Percentiles rank a stretch among this genome's conserved stretches.
These are phyloP conservation scores for Antheraea yamamai DNA, from an alignment of 2,888 invertebrate species.

Conservation along the genomic window DNA sequence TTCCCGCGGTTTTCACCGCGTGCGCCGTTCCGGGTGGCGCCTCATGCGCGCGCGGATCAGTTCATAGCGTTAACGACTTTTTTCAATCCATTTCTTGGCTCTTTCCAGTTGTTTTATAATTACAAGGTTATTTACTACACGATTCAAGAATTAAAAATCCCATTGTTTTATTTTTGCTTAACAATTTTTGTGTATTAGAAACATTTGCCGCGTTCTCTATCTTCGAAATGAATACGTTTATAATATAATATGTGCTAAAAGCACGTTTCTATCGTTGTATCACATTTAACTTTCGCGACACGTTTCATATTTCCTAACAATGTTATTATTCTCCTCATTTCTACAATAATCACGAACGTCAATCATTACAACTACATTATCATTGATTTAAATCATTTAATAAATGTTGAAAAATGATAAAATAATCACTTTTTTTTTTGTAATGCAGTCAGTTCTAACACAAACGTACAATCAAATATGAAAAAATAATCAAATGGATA, in stretches of 20 bases:
- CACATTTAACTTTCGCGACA: neutral
- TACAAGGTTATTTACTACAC: conserved; percentile 29
- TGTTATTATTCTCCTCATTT: neutral
- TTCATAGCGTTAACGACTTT: conserved; percentile 66
- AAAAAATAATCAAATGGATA: neutral
- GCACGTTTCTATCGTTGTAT: neutral
- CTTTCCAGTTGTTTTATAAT: conserved; percentile 45
- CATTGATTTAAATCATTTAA: conserved; percentile 29
- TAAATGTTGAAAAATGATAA: neutral
- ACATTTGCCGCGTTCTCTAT: conserved; percentile 4
- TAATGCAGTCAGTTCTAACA: neutral
- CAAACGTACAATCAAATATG: neutral
- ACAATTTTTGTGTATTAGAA: conserved; percentile 16
- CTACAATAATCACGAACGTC: conserved; percentile 11
- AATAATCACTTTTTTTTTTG: neutral
- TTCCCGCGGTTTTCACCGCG: conserved; percentile 79
- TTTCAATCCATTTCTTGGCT: conserved; percentile 53
- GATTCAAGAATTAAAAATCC: conserved; percentile 21
- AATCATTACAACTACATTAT: conserved; percentile 29
- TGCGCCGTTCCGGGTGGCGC: conserved; percentile 79
- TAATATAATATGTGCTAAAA: neutral
- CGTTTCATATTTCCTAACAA: neutral
- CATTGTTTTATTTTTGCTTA: conserved; percentile 33
- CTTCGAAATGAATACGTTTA: conserved; percentile 29
- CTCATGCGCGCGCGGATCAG: conserved; percentile 60